phyloP scores from a whole-genome alignment of 2,888 invertebrate genomes.

The Hipparchia sbordonii region DNA sequence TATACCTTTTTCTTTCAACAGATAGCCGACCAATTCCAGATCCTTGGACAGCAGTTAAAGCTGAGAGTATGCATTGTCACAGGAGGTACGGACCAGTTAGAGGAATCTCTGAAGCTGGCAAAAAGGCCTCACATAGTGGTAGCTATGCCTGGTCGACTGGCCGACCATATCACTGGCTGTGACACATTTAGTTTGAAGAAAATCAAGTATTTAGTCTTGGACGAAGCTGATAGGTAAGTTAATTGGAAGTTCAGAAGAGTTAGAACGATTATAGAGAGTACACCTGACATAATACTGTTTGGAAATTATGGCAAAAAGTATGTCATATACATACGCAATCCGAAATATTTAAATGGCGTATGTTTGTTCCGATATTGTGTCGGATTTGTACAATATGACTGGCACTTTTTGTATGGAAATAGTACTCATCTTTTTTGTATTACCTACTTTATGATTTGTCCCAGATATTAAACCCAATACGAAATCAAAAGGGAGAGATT shows the following conservation, averaged over 20 bases:
- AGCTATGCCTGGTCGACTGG: constrained; percentile 97
- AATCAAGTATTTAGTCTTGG: constrained; percentile 94
- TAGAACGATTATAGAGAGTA: no score
- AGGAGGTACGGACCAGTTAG: constrained; percentile 97
- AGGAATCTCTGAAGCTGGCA: constrained; percentile 92
- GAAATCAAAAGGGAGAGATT: no score
- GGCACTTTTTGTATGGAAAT: no score
- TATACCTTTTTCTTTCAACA: constrained; percentile 55
- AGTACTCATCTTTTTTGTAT: no score
- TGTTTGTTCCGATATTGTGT: no score
- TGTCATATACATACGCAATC: no score
- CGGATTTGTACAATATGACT: no score
- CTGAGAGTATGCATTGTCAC: constrained; percentile 93
- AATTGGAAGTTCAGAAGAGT: background rate
- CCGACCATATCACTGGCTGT: constrained; percentile 95
- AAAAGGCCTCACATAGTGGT: constrained; percentile 96
- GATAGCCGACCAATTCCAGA: constrained; percentile 97
- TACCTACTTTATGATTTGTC: no score
- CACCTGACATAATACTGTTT: no score
- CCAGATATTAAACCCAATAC: no score
- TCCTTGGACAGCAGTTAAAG: constrained; percentile 94
- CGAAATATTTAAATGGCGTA: no score
- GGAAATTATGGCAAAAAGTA: no score
- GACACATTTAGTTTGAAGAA: constrained; percentile 90
- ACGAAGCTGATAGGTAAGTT: constrained; percentile 96